These are phyloP conservation scores for Ectemnius cavifrons DNA, from an alignment of 2,888 invertebrate genomes.

Conservation along the genomic window DNA sequence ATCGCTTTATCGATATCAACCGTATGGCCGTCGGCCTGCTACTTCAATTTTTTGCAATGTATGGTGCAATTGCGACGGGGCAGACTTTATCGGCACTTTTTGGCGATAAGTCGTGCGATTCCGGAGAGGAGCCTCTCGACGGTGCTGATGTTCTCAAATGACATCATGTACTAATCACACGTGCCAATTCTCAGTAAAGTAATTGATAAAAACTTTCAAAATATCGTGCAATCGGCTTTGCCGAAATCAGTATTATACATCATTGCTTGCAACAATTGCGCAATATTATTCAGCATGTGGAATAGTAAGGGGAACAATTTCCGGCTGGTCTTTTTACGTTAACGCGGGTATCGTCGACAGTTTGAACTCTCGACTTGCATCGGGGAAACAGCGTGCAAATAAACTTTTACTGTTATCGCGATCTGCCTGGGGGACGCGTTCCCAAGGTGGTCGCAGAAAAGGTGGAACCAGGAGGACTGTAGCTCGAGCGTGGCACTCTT, in stretches of 20 bases:
- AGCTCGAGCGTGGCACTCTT: too few species aligned
- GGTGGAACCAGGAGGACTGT: not conserved
- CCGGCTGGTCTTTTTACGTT: too few species aligned
- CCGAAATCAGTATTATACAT: too few species aligned
- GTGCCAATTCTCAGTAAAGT: too few species aligned
- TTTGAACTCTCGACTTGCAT: too few species aligned
- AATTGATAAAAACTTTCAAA: too few species aligned
- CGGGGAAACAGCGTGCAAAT: conserved; percentile 25
- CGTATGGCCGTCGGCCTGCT: not conserved
- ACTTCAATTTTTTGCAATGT: conserved; percentile 18
- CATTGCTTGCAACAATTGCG: too few species aligned
- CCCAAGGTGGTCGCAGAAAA: not conserved
- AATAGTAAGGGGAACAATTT: too few species aligned
- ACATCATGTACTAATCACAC: not conserved
- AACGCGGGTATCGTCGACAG: too few species aligned
- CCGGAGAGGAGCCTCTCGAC: not conserved
- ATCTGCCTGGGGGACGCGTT: conserved; percentile 3
- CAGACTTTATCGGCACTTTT: not conserved
- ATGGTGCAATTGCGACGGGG: conserved; percentile 11
- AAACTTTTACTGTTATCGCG: conserved; percentile 49
- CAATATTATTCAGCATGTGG: too few species aligned
- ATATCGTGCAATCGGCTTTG: too few species aligned
- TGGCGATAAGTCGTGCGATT: conserved; percentile 8
- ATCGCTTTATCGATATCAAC: conserved; percentile 11
- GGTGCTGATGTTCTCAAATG: not conserved